Evolutionary conservation across 2,888 invertebrate genomes (phyloP).

Genomic region (Leptogaster cylindrica): DNA sequence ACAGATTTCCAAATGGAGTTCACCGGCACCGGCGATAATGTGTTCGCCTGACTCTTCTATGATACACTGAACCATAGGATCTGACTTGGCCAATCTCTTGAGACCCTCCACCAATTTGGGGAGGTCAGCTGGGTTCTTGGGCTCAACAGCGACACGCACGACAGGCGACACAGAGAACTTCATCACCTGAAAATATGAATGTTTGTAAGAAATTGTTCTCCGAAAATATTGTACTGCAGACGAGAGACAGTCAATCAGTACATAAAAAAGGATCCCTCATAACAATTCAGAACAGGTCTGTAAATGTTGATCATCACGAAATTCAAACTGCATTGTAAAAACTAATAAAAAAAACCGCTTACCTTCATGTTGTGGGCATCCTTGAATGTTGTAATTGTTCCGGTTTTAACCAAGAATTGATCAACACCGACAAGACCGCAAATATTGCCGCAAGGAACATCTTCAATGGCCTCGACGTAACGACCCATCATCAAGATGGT

Average conservation of each 20-base stretch:
- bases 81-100: slow-evolving; percentile 98
- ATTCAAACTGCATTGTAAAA: not conserved
- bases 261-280: slow-evolving; percentile 20
- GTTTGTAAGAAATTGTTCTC: not conserved
- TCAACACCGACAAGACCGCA: slow-evolving; percentile 99
- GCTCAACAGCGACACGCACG: slow-evolving; percentile 98
- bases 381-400: slow-evolving; percentile 98
- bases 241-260: not conserved
- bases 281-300: slow-evolving; percentile 54
- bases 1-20: slow-evolving; percentile 99
- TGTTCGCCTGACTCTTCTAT: slow-evolving; percentile 99
- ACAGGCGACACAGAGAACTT: slow-evolving; percentile 99
- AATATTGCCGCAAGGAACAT: slow-evolving; percentile 99
- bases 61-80: slow-evolving; percentile 99
- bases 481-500: slow-evolving; percentile 99
- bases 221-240: not conserved
- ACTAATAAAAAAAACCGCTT: slow-evolving; percentile 41
- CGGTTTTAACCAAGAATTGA: slow-evolving; percentile 99
- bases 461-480: slow-evolving; percentile 98
- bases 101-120: slow-evolving; percentile 99
- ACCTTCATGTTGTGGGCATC: slow-evolving; percentile 98
- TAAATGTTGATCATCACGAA: slow-evolving; percentile 47
- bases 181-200: slow-evolving; percentile 77
- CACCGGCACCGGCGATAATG: slow-evolving; percentile 99
- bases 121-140: slow-evolving; percentile 98